Percentiles rank a stretch among this genome's conserved stretches.
Conservation (phyloP, 2,888 invertebrate genomes). For the Beris morrisii region DNA sequence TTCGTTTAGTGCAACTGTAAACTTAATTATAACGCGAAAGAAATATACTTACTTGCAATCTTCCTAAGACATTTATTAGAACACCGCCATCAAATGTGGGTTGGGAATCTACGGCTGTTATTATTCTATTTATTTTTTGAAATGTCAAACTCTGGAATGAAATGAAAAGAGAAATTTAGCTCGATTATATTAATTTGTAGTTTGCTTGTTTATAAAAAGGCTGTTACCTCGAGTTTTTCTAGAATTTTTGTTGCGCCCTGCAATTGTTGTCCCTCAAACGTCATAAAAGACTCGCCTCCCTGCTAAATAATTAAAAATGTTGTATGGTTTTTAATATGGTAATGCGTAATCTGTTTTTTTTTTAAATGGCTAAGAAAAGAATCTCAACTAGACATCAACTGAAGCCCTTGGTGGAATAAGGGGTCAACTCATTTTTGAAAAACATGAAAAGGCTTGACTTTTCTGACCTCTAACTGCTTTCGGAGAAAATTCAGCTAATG, state of each 20-base stretch:
- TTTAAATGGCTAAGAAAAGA: too few species aligned
- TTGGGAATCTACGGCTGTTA: slow-evolving; percentile 94
- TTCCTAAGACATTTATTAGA: slow-evolving; percentile 92
- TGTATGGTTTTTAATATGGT: neutral
- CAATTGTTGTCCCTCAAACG: slow-evolving; percentile 91
- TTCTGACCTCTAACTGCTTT: too few species aligned
- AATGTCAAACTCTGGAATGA: slow-evolving; percentile 80
- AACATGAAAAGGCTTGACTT: too few species aligned
- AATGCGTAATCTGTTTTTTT: too few species aligned
- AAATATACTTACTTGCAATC: slow-evolving; percentile 81
- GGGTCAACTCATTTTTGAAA: too few species aligned
- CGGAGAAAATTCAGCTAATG: too few species aligned
- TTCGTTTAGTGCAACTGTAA: neutral
- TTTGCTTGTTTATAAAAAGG: neutral
- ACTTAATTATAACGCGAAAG: neutral
- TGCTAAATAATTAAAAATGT: slow-evolving; percentile 54
- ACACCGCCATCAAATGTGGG: slow-evolving; percentile 98
- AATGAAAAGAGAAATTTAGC: slow-evolving; percentile 10
- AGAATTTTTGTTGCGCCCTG: slow-evolving; percentile 93
- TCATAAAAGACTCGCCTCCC: slow-evolving; percentile 92
- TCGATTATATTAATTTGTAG: neutral
- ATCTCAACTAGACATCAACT: too few species aligned
- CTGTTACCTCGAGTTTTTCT: slow-evolving; percentile 89
- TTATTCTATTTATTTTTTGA: slow-evolving; percentile 88
- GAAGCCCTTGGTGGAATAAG: too few species aligned